Base-by-base conservation (phyloP, 1,140 invertebrate species). In the Sitodiplosis mosellana region DNA sequence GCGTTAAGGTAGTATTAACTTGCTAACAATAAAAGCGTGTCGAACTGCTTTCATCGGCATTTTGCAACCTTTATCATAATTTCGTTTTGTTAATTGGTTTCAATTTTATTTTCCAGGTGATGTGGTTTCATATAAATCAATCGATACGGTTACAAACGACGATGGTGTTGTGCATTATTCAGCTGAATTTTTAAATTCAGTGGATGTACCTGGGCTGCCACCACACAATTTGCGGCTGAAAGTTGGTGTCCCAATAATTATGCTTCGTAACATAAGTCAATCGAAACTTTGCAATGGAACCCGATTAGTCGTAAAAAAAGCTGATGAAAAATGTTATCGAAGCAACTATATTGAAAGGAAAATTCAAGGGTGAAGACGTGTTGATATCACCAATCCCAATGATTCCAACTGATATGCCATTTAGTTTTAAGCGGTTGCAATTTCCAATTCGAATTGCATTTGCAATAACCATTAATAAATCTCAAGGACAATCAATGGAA, bases 401-500 rank as follows among this genome's bases (percentile, higher is more conserved):
- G 19, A 61, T 59, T 33, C 57, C 56, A 45, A 56, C 33, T 41
- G 52, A 47, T 15, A 45, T n/a, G 45, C n/a, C 20, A 37, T 10
- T 42, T 51, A 11, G 20, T 49, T 37, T 41, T 12, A 49, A 48
- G 19, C 40, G 48, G 2, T 46, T 53, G 14, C 47, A 55, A 18
- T 54, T 55, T 21, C 49, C 45, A 37, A 36, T 76, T 1, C 52
- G 61, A 49, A 46, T 68, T 3, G 54, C 57, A 3, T 75, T 72
- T 58, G 64, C 69, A 18, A 70, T 73, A 55, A 69, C 70, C 1
- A 68, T 75, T 2, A 74, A 75, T 55, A 75, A 75, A 59, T 54
- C 68, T 5, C 72, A 77, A 58, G 69, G 72, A 6, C 69, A 74
- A 55, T 60, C n/a, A n/a, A n/a, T n/a, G n/a, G n/a, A n/a, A n/a